Base-by-base conservation (phyloP, 2,797 vertebrate genomes). In the Chromobotia macracanthus region DNA sequence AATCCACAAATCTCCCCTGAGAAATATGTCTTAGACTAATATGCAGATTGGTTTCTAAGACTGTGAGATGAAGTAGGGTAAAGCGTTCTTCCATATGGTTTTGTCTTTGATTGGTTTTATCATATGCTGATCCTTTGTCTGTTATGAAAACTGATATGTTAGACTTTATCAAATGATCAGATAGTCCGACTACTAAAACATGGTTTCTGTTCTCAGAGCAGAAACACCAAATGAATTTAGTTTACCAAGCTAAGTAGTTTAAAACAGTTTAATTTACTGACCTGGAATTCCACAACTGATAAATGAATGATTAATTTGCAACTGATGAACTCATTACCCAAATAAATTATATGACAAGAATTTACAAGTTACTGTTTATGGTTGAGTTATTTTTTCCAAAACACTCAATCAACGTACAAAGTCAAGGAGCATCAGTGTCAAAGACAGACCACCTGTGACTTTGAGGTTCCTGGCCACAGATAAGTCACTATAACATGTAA, bases 11-110 rank as follows among this genome's bases (percentile, higher is more conserved):
- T 35, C n/a, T 80, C 78, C 80, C 60, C 3, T 0, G 80, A 21
- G 75, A 63, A 77, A 82, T 67, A n/a, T 41, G 61, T 50, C 23
- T 80, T 46, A 68, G 64, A 72, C 25, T 46, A 23, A 3, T 28
- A 46, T 71, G 23, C 64, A 64, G 70, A 88, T 75, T 19, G 44
- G 35, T 58, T 79, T 75, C 53, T 74, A 8, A 69, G 8, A n/a
- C 19, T 23, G 72, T 56, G 48, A 82, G 82, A 56, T 56, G 55
- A 50, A 10, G 25, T 77, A 68, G 79, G 83, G 68, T 41, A 8
- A 75, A 63, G 15, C 1, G 0, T 12, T 44, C 46, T 82, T 53
- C 23, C 21, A 44, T 0, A 23, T 63, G 73, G 80, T 70, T 51
- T 58, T 18, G 15, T n/a, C 10, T 63, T 48, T 74, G 66, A 79